Evolutionary conservation across 2,888 invertebrate species (phyloP).

Genomic region (Cotesia congregata): DNA sequence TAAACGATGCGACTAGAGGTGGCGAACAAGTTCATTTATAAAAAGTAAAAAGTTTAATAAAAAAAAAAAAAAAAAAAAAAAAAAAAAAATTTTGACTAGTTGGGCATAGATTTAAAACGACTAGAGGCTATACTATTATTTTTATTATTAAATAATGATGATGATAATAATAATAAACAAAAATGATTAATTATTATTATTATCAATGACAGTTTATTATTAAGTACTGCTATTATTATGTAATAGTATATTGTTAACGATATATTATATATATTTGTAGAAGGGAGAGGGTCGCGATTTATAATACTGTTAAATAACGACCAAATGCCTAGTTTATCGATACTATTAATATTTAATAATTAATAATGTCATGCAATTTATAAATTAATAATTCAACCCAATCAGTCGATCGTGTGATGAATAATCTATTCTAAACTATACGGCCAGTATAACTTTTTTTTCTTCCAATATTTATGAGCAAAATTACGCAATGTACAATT

Average conservation of each 20-base stretch:
- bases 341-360: slow-evolving; percentile 14
- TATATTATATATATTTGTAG: slow-evolving; percentile 23
- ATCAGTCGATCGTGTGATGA: background rate
- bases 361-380: background rate
- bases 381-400: background rate
- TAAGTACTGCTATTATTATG: slow-evolving; percentile 17
- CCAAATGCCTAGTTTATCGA: slow-evolving; percentile 12
- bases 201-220: slow-evolving; percentile 53
- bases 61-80: slow-evolving; percentile 37
- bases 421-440: background rate
- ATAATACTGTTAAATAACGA: slow-evolving; percentile 9
- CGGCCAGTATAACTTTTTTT: background rate
- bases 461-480: background rate
- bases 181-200: slow-evolving; percentile 58
- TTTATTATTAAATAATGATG: slow-evolving; percentile 53
- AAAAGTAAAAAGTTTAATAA: no score
- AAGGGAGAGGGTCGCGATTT: slow-evolving; percentile 10
- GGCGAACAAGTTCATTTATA: slow-evolving; percentile 46
- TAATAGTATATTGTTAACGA: slow-evolving; percentile 21
- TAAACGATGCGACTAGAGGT: slow-evolving; percentile 31
- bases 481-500: slow-evolving; percentile 12
- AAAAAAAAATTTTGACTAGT: slow-evolving; percentile 59
- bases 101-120: slow-evolving; percentile 66
- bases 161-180: background rate
- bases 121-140: slow-evolving; percentile 68